Base-by-base conservation (phyloP, 2,113 vertebrate genomes). In the Coregonus clupeaformis region DNA sequence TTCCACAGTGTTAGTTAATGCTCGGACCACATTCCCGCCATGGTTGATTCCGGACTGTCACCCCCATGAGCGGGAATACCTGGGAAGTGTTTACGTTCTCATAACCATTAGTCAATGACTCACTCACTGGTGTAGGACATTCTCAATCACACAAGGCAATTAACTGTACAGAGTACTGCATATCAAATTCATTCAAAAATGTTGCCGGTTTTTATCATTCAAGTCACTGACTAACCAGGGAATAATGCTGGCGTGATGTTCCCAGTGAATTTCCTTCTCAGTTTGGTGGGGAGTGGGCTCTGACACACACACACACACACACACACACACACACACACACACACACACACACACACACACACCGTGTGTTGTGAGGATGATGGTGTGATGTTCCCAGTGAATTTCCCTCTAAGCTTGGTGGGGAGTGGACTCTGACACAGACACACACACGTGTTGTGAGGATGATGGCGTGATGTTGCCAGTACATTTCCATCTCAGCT, bases 11-110 rank as follows among this genome's bases (percentile, higher is more conserved):
- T 68, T 24, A 68, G 36, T 22, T n/a, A 68, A 25, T 22, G 77
- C 65, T 75, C 81, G 69, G 47, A 70, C 52, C 75, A 76, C 77
- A 85, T 89, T 87, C 77, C 83, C 66, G n/a, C 74, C 68, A 69
- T 72, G 80, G 75, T 47, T 81, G 74, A 69, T 81, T 81, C 72
- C 16, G 29, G 66, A 71, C 29, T 4, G 22, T 75, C 57, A 76
- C 22, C 20, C 49, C 49, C 82, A 65, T 30, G 22, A 45, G 3
- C 27, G 22, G 64, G 57, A 76, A 76, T 66, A n/a, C 73, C 63
- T 75, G 14, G 69, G 66, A 77, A 22, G 78, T 83, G 65, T 32
- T 67, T 30, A 67, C 16, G 65, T 67, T 67, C 14, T 16, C 7
- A 29, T 36, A 27, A 7, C 65, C 14, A 30, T 67, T 9, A 7